Evolutionary conservation across 1,140 invertebrate species (phyloP).

Genomic region (Zaprionus camerounensis): DNA sequence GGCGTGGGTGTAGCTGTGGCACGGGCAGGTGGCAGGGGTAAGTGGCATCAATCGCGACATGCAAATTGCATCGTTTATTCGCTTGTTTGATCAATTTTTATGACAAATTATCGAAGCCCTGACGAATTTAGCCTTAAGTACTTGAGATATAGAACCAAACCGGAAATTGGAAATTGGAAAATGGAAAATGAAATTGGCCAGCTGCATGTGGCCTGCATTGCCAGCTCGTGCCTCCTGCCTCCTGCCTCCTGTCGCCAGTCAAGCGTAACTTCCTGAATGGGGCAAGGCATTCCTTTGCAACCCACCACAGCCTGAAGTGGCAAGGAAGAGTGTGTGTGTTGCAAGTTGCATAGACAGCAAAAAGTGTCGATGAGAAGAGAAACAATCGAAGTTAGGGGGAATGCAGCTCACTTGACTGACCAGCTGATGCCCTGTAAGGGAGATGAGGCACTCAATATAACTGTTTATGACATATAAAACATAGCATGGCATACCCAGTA

Average conservation of each 20-base stretch:
- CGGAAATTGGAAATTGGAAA: conserved; percentile 34
- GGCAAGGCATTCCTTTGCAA: conserved; percentile 15
- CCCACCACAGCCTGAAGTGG: conserved; percentile 25
- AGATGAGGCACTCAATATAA: too few species aligned
- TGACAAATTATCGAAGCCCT: conserved; percentile 71
- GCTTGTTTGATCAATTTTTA: conserved; percentile 82
- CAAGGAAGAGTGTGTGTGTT: conserved; percentile 52
- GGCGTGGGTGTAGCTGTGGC: neutral
- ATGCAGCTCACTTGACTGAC: neutral
- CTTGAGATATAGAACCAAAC: conserved; percentile 7
- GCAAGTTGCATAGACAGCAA: conserved; percentile 55
- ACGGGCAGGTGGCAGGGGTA: neutral
- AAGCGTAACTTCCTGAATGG: conserved; percentile 34
- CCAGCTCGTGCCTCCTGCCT: neutral
- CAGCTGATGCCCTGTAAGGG: conserved; percentile 1
- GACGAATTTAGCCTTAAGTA: conserved; percentile 9
- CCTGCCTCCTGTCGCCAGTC: conserved; percentile 8
- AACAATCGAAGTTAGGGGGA: neutral
- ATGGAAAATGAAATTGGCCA: neutral
- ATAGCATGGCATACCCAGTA: too few species aligned
- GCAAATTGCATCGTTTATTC: conserved; percentile 76
- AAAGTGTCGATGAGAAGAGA: conserved; percentile 30
- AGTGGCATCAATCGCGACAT: conserved; percentile 57
- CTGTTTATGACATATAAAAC: too few species aligned
- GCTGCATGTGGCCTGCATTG: conserved; percentile 11